Base-by-base conservation (phyloP, 2,888 invertebrate genomes). In the Torymus aiolomorphi region DNA sequence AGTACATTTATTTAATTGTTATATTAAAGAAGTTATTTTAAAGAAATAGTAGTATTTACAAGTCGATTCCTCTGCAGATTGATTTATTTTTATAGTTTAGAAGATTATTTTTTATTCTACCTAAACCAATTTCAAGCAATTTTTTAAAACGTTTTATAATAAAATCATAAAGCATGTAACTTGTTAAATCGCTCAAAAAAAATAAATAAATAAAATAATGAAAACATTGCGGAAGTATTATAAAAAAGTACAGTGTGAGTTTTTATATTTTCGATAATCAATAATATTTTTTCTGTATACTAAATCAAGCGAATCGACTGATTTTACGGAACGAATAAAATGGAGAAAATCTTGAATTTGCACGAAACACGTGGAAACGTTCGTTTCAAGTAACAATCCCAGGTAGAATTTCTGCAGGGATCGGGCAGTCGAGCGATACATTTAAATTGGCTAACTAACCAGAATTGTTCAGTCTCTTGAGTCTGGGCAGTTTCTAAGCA, bases 381-480 rank as follows among this genome's bases (percentile, higher is more conserved):
- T 16, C 63, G 16, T 73, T 73, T 24, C 8, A 16, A 61, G 56
- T 59, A 75, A 75, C 42, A 66, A 75, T 75, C 20, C 16, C 51
- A 42, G 10, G 18, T 1, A 49, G 76, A 62, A 69, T 52, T 63
- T 31, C 56, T n/a, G 63, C 31, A 59, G 42, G 70, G 63, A 76
- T 76, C 63, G 70, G 14, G 49, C 76, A 76, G 70, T 70, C 63
- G 16, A 57, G 70, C 74, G 69, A 69, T 74, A 69, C 70, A 74
- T 78, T 78, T 70, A 74, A 74, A 78, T 74, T 78, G 78, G 69
- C 69, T 78, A 78, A 78, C 74, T 74, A 74, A 69, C 78, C 74
- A 69, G 69, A 74, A 78, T 70, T 51, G 61, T 62, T 14, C 62
- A 69, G 69, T 69, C 67, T 73, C 73, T 18, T 49, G 67, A 67